Base-by-base conservation (phyloP, 2,797 vertebrate genomes). In the Artibeus lituratus region DNA sequence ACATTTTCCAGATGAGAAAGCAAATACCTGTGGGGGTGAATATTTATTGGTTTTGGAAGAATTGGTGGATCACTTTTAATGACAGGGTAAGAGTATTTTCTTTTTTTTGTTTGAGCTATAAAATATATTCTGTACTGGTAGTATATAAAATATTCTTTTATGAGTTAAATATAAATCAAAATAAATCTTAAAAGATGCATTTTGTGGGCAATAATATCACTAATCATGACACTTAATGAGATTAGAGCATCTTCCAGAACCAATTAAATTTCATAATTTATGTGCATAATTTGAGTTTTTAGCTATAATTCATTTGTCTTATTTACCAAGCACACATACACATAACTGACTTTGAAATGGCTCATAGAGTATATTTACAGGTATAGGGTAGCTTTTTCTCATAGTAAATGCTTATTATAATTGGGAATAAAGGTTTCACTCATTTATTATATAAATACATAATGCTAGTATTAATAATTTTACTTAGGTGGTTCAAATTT, bases 201-300 rank as follows among this genome's bases (percentile, higher is more conserved):
- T 57, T n/a, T 92, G 29, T 92, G 62, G 14, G 53, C 39, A 92
- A 10, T 65, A 94, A 39, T 78, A 86, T 72, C 86, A 70, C 65
- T 97, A 87, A 94, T 95, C 14, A 0, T 93, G 73, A 95, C 67
- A 73, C 69, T 93, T 94, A 97, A 73, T 96, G 86, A 55, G 83
- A 96, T 97, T 84, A 96, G 90, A 95, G 9, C 24, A 67, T 96
- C 94, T 97, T 91, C 78, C 32, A 94, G 72, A 91, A 87, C 91
- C 76, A 95, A 93, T 90, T 93, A 97, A 95, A 81, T 88, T 96
- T 92, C 88, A 92, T 96, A 98, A 98, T 98, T 98, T 98, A 97
- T 98, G 96, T 62, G 44, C 96, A 87, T 94, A 95, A 80, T 98
- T 97, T 96, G 49, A 57, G 88, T 96, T 96, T 94, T 24, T 87